These are phyloP conservation scores for Holothuria scabra DNA, from an alignment of 53 echinoderm and acorn worm species.

Conservation along the genomic window DNA sequence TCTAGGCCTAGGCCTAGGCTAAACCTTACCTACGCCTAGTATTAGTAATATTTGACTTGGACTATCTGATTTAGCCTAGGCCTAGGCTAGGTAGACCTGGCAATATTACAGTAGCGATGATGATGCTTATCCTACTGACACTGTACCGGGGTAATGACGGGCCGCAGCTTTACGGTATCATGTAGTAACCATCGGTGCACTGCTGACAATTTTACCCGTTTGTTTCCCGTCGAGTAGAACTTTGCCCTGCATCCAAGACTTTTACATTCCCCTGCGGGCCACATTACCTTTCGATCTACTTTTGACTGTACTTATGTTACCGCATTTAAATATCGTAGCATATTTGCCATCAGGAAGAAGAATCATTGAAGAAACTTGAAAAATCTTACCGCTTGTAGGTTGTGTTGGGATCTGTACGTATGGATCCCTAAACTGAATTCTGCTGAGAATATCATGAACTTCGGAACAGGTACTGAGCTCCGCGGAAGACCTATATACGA, in stretches of 20 bases:
- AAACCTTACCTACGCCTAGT: no score
- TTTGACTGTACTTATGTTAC: not conserved
- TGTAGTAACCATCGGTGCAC: no score
- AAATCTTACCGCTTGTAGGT: conserved; percentile 20
- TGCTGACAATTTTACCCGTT: not conserved
- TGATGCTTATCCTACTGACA: no score
- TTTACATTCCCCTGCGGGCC: conserved; percentile 2
- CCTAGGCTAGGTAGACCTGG: no score
- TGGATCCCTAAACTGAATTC: conserved; percentile 24
- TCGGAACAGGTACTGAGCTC: conserved; percentile 28
- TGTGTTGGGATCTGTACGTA: conserved; percentile 20
- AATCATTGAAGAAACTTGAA: not conserved
- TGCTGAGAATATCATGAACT: conserved; percentile 20
- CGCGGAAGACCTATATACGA: not conserved
- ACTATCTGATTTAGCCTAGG: no score
- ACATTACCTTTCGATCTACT: no score
- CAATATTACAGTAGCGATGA: no score
- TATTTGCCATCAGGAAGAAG: not conserved
- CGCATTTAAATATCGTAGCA: not conserved
- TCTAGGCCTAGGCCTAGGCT: no score
- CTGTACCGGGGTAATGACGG: no score
- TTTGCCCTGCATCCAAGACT: not conserved
- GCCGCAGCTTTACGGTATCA: no score
- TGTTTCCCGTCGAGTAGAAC: conserved; percentile 22
- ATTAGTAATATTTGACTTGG: no score